phyloP scores from a whole-genome alignment of 2,888 invertebrate genomes.

The Entomobrya proxima region DNA sequence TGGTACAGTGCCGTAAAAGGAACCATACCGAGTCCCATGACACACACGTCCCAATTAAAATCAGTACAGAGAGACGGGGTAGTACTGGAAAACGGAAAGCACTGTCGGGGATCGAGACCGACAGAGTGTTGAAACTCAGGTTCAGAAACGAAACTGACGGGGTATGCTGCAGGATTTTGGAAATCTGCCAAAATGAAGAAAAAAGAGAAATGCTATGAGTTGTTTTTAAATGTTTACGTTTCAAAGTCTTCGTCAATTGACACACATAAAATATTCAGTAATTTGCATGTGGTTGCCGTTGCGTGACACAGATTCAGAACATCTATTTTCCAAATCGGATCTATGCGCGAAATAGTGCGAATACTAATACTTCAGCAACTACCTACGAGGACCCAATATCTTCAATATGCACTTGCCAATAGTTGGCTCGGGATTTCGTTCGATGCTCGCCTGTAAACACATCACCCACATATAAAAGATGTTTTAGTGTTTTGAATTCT shows the following conservation, averaged over 20 bases:
- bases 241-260: not conserved
- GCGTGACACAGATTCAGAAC: no score
- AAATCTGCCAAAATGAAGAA: conserved; percentile 81
- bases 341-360: no score
- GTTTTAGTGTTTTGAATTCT: conserved; percentile 1
- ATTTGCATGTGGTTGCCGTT: no score
- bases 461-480: not conserved
- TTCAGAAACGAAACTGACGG: conserved; percentile 94
- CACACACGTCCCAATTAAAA: conserved; percentile 91
- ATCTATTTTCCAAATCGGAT: no score
- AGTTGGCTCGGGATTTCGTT: not conserved
- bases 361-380: no score
- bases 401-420: no score
- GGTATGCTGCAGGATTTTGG: conserved; percentile 90
- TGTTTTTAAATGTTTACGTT: not conserved
- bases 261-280: no score
- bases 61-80: conserved; percentile 84
- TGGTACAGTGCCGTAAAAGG: conserved; percentile 80
- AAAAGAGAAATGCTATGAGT: not conserved
- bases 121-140: conserved; percentile 91
- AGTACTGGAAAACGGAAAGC: conserved; percentile 76
- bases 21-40: conserved; percentile 90
- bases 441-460: no score
- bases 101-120: conserved; percentile 64
- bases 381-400: no score